Evolutionary conservation across 2,113 vertebrate species (phyloP), one percentile per base, ranked within the genome.

Genomic region (Ailuropoda melanoleuca): DNA sequence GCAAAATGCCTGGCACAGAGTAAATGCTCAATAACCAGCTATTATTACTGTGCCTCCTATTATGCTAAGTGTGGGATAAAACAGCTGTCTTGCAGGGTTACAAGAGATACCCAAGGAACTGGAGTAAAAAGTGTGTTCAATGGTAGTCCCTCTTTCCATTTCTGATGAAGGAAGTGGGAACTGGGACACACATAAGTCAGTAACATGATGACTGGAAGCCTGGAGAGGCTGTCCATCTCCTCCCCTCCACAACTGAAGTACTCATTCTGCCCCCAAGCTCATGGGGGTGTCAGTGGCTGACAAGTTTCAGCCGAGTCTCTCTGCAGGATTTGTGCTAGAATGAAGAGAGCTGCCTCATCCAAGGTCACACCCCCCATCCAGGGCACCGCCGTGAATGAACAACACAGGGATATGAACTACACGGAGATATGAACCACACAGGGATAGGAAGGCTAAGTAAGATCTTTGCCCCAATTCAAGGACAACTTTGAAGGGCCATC

Each of bases 1-100:
- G 78, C 60, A 62, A 88, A 78, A 90, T 68, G 37, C 48, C 43
- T 37, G 31, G 39, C 43, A 86, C 66, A 87, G 19, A 74, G 31
- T n/a, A 68, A 83, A 50, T 39, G 21, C 34, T 92, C 60, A 84
- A 53, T 43, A 55, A 91, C 26, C 46, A 62, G n/a, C n/a, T 78
- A n/a, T 14, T 53, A 34, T 9, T 23, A 88, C 56, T 15, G 9
- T 21, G 29, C 11, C 46, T 94, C n/a, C 23, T 62, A 7, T 46
- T n/a, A 3, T 84, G 80, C n/a, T n/a, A 53, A 48, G 18, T 34
- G 21, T n/a, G 48, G 10, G 31, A 55, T 48, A 68, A 88, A 91
- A 43, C 55, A 39, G 7, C 46, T 62, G 4, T n/a, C 37, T 74
- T 58, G 8, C 11, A 92, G 48, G 53, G 19, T 66, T 64, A 86